These are phyloP conservation scores for Parnassius orleans DNA, from an alignment of 2,888 invertebrate genomes.

Conservation along the genomic window DNA sequence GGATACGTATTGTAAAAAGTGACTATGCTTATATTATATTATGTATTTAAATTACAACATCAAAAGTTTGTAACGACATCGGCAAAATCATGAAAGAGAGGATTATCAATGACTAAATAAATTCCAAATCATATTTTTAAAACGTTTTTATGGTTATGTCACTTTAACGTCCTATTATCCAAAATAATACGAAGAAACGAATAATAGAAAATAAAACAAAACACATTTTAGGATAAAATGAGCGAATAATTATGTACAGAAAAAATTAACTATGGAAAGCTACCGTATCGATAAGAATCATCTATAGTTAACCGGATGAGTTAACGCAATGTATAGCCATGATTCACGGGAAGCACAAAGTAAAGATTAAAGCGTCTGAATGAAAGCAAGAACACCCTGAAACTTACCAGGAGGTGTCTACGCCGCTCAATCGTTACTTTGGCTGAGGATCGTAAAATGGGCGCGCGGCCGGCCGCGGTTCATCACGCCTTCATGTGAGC, in stretches of 20 bases:
- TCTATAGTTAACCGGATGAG: constrained; percentile 40
- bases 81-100: too few relatives aligned
- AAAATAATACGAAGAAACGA: not conserved
- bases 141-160: not conserved
- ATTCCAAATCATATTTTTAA: not conserved
- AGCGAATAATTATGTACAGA: constrained; percentile 25
- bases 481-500: constrained; percentile 75
- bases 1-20: too few relatives aligned
- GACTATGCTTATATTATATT: too few relatives aligned
- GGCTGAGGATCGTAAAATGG: constrained; percentile 65
- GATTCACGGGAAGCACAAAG: constrained; percentile 75
- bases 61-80: too few relatives aligned
- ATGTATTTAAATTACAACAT: too few relatives aligned
- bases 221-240: constrained; percentile 11
- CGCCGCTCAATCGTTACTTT: constrained; percentile 78
- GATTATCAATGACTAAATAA: too few relatives aligned
- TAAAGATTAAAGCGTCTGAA: constrained; percentile 78
- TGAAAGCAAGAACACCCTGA: constrained; percentile 78
- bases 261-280: constrained; percentile 38
- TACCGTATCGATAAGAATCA: constrained; percentile 36
- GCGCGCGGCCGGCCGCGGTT: constrained; percentile 76
- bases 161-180: constrained; percentile 7
- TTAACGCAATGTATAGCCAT: constrained; percentile 42
- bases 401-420: constrained; percentile 79
- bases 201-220: constrained; percentile 3